phyloP scores from a whole-genome alignment of 2,888 invertebrate species.

The Acanthopleura granulata region DNA sequence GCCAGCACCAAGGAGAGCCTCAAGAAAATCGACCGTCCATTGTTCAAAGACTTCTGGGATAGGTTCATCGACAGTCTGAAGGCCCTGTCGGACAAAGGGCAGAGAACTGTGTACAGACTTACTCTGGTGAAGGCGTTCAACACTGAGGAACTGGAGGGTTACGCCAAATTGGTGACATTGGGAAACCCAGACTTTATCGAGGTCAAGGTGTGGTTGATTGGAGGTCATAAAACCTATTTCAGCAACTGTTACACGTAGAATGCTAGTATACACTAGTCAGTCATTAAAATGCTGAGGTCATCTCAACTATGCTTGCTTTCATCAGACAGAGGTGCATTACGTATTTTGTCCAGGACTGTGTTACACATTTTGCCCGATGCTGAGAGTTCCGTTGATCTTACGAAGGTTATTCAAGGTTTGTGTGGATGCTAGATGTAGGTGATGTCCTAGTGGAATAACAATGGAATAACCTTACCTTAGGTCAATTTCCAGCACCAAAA shows the following conservation, averaged over 20 bases:
- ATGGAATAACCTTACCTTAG: too few species aligned
- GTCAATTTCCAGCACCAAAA: too few species aligned
- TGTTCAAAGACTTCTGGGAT: slow-evolving; percentile 75
- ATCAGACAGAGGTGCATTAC: too few species aligned
- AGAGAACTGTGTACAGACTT: slow-evolving; percentile 75
- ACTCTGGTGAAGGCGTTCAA: slow-evolving; percentile 75
- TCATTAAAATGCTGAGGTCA: too few species aligned
- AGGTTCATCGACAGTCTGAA: slow-evolving; percentile 73
- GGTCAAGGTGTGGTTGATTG: slow-evolving; percentile 71
- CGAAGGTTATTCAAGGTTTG: too few species aligned
- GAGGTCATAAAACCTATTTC: too few species aligned
- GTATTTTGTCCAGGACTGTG: too few species aligned
- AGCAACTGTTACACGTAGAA: background rate
- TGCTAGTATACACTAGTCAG: background rate
- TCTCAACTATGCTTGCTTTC: too few species aligned
- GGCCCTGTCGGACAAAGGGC: slow-evolving; percentile 73
- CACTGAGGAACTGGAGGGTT: slow-evolving; percentile 73
- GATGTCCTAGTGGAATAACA: too few species aligned
- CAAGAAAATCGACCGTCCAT: slow-evolving; percentile 75
- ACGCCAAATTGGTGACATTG: slow-evolving; percentile 72
- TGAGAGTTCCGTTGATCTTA: too few species aligned
- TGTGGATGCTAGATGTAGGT: too few species aligned
- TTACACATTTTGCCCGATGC: too few species aligned
- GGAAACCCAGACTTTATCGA: slow-evolving; percentile 76
- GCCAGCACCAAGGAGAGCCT: slow-evolving; percentile 74